Conservation (phyloP, 2,888 invertebrate genomes). For the Ochropacha duplaris region DNA sequence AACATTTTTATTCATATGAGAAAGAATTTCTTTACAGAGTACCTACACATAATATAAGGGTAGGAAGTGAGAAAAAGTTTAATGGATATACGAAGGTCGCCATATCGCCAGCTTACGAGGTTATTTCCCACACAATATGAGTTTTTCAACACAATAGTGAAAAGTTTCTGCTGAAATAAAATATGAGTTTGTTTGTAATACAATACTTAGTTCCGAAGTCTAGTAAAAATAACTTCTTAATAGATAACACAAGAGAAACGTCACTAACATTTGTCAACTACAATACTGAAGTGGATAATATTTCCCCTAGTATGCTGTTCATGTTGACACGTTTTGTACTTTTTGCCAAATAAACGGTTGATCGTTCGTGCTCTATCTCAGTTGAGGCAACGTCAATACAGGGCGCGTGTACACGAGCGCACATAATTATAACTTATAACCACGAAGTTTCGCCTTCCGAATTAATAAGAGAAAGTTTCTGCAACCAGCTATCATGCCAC, state of each 20-base stretch:
- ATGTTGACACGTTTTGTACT: conserved; percentile 17
- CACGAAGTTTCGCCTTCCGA: background rate
- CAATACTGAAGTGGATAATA: background rate
- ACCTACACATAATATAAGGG: no score
- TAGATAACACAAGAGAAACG: background rate
- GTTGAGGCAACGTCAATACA: conserved; percentile 27
- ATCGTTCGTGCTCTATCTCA: conserved; percentile 41
- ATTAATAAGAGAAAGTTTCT: background rate
- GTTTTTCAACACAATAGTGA: no score
- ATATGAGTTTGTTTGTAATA: no score
- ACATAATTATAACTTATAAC: background rate
- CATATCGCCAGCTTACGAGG: no score
- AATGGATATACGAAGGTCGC: no score
- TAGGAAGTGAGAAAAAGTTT: no score
- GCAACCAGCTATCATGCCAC: background rate
- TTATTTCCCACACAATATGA: no score
- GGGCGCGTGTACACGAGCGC: background rate
- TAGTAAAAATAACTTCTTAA: background rate
- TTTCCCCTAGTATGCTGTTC: conserved; percentile 8
- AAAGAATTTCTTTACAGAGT: no score
- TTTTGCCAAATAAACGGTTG: conserved; percentile 30
- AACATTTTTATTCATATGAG: no score
- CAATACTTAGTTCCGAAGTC: no score
- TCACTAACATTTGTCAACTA: background rate
- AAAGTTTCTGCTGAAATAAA: no score